These are phyloP conservation scores for Typhlichthys eigenmanni DNA, from an alignment of 2,797 vertebrate species.

Conservation along the genomic window DNA sequence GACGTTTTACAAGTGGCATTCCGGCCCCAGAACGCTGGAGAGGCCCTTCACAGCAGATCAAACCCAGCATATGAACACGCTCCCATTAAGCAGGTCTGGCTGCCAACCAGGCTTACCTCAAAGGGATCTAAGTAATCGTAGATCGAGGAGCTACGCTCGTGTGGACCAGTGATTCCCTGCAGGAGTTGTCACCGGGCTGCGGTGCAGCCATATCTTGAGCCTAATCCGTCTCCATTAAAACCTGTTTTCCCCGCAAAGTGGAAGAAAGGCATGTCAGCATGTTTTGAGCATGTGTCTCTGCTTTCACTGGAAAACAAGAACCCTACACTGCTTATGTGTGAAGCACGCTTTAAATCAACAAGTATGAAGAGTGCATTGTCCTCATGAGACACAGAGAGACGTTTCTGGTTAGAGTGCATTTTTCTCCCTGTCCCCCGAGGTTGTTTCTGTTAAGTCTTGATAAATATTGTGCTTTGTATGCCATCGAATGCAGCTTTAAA, in stretches of 20 bases:
- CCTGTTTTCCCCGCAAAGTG: constrained; percentile 33
- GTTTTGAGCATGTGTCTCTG: constrained; percentile 36
- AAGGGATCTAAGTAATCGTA: constrained; percentile 63
- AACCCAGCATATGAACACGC: constrained; percentile 72
- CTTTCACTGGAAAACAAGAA: constrained; percentile 15
- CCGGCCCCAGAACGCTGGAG: constrained; percentile 48
- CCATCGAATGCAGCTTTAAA: constrained; percentile 34
- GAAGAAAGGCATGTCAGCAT: constrained; percentile 35
- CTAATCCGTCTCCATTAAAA: constrained; percentile 67
- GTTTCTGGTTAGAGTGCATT: constrained; percentile 19
- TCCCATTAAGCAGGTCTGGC: constrained; percentile 72
- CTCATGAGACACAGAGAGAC: constrained; percentile 36
- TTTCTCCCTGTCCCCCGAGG: constrained; percentile 30
- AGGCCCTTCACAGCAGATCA: constrained; percentile 63
- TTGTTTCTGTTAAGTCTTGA: constrained; percentile 43
- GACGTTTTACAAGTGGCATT: constrained; percentile 54
- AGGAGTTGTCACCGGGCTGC: constrained; percentile 33
- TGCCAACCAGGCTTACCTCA: constrained; percentile 61
- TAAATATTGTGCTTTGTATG: constrained; percentile 45
- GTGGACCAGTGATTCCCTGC: constrained; percentile 57
- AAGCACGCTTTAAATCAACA: constrained; percentile 59
- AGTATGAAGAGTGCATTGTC: constrained; percentile 41
- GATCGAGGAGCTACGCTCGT: constrained; percentile 23
- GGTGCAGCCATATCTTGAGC: constrained; percentile 53
- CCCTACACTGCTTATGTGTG: constrained; percentile 23